Evolutionary conservation across 2,797 vertebrate genomes (phyloP), one percentile per base, ranked within the genome.

Genomic region (Parotocinclus haroldoi): DNA sequence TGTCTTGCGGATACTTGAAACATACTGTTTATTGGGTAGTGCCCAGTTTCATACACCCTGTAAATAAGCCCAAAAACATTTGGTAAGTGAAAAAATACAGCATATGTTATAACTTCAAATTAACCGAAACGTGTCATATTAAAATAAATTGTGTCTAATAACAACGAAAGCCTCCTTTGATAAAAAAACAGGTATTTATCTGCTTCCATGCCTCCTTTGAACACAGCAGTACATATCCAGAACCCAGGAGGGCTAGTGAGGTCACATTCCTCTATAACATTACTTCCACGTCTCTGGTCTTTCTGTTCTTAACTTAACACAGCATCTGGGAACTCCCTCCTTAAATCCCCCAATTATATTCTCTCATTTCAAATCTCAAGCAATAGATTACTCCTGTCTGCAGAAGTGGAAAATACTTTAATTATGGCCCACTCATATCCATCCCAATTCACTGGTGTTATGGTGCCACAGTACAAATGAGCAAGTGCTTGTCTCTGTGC

Each of bases 201-300:
- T 71, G 60, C 50, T 58, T 68, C 50, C 58, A 52, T 71, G 60
- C 50, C 61, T 68, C 50, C 56, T 57, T 72, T 72, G 48, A 77
- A 77, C 71, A 58, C 17, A 67, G 60, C n/a, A 50, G 48, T 67
- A 54, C 37, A 48, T 59, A 52, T 44, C 11, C 46, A 48, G 58
- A 61, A 53, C 52, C 72, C 51, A 46, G 40, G 51, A 69, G 62
- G 61, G 40, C 12, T 14, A 56, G 36, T 44, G 62, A 63, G 49
- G 48, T 66, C 36, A 56, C 69, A 72, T 73, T 78, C 72, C 64
- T 74, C 58, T 62, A 54, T 61, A 69, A 60, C 66, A 74, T 76
- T 76, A 80, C 64, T 66, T 69, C 66, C 69, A 72, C 63, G 57
- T 61, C 51, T 67, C 59, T 71, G 66, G 16, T 57, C 5, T 73